phyloP scores from a whole-genome alignment of 1,140 invertebrate genomes.

The Propsilocerus akamusi region DNA sequence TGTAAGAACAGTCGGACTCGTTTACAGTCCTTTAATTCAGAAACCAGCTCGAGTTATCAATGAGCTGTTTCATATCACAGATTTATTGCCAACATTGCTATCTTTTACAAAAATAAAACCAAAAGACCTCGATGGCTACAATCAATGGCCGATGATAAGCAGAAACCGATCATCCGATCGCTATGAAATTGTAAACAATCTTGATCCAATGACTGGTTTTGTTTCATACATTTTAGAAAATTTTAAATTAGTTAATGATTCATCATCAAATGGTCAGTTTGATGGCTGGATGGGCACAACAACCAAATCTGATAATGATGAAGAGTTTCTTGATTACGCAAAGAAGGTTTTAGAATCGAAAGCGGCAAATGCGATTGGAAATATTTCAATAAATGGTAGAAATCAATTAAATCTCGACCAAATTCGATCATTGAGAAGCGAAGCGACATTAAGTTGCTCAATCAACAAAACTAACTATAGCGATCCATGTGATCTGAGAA shows the following conservation, averaged over 20 bases:
- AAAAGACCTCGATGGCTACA: not conserved
- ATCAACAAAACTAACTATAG: too few species aligned
- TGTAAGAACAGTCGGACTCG: conserved; percentile 50
- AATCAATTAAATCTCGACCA: not conserved
- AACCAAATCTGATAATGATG: not conserved
- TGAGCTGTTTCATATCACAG: conserved; percentile 61
- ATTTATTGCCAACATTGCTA: conserved; percentile 74
- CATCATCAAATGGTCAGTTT: conserved; percentile 24
- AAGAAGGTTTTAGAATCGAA: too few species aligned
- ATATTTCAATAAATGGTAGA: not conserved
- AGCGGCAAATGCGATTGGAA: not conserved
- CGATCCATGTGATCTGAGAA: conserved; percentile 34
- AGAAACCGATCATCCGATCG: not conserved
- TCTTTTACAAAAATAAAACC: conserved; percentile 32
- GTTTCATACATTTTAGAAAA: conserved; percentile 28
- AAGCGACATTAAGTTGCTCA: not conserved
- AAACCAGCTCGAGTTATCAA: conserved; percentile 38
- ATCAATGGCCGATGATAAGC: not conserved
- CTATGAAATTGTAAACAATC: not conserved
- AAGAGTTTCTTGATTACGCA: too few species aligned
- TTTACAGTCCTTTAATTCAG: conserved; percentile 53
- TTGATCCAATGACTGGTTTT: not conserved
- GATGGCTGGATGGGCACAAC: not conserved
- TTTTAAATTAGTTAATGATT: conserved; percentile 55
- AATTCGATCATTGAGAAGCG: not conserved